Evolutionary conservation across 2,113 vertebrate species (phyloP).

Genomic region (Ceratotherium simum): DNA sequence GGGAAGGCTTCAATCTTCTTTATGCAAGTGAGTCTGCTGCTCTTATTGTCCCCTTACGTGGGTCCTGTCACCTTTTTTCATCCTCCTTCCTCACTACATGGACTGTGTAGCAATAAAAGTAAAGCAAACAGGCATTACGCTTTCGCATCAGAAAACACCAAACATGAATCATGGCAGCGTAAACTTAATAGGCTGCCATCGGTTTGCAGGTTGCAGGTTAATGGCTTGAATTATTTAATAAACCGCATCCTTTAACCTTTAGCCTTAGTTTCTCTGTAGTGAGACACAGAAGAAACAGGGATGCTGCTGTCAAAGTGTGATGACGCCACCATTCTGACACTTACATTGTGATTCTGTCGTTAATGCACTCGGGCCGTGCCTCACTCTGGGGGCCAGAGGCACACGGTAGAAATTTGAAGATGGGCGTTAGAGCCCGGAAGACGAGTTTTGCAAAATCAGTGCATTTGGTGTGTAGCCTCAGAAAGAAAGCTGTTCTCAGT

Average conservation of each 20-base stretch:
- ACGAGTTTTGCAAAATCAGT: constrained; percentile 49
- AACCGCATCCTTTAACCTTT: constrained; percentile 77
- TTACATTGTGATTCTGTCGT: constrained; percentile 68
- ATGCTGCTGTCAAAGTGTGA: constrained; percentile 67
- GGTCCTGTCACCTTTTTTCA: constrained; percentile 66
- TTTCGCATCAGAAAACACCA: constrained; percentile 62
- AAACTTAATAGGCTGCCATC: constrained; percentile 73
- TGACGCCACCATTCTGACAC: constrained; percentile 66
- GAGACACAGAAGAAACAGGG: background rate
- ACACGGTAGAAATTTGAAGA: constrained; percentile 62
- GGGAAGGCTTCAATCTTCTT: constrained; percentile 74
- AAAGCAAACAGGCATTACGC: constrained; percentile 65
- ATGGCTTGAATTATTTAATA: constrained; percentile 80
- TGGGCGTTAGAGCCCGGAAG: constrained; percentile 65
- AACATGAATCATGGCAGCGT: constrained; percentile 35
- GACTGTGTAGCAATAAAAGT: background rate
- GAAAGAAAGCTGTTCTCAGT: constrained; percentile 63
- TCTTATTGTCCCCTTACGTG: constrained; percentile 70
- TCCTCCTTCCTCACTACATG: constrained; percentile 30
- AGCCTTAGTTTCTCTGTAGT: constrained; percentile 64
- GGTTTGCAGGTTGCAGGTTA: constrained; percentile 84
- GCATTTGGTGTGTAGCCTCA: constrained; percentile 59
- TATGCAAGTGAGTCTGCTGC: constrained; percentile 80
- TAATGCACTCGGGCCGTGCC: constrained; percentile 76
- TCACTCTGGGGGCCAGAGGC: constrained; percentile 76